phyloP scores from a whole-genome alignment of 2,113 vertebrate species.

The Ibidorhyncha struthersii region DNA sequence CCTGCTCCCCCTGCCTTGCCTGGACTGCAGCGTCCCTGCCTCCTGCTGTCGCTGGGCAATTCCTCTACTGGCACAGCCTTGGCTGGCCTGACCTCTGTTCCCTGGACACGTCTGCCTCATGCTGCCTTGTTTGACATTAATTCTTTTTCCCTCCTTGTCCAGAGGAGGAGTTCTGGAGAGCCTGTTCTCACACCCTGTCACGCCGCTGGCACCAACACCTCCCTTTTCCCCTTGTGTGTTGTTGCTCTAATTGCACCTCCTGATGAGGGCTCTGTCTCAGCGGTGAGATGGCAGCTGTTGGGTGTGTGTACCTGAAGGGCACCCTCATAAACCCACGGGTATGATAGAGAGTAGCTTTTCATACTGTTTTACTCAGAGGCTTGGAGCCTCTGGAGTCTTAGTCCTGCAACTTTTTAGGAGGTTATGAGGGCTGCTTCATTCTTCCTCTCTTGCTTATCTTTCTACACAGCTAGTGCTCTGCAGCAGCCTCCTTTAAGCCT shows the following conservation, averaged over 20 bases:
- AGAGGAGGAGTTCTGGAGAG: not conserved
- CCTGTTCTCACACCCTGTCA: not conserved
- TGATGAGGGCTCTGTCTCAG: not conserved
- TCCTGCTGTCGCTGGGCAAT: not conserved
- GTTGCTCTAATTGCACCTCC: not conserved
- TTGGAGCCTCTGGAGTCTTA: not conserved
- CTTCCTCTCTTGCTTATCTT: not conserved
- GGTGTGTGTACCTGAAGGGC: not conserved
- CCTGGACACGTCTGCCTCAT: not conserved
- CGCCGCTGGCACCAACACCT: fast-evolving
- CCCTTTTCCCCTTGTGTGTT: fast-evolving
- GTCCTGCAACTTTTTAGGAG: not conserved
- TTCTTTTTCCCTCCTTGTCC: not conserved
- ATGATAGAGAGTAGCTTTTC: not conserved
- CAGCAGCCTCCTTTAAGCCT: not conserved
- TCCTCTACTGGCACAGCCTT: not conserved
- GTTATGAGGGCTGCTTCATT: not conserved
- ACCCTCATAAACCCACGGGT: not conserved
- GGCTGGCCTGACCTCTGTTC: not conserved
- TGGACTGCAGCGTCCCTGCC: not conserved
- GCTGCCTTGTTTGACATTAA: not conserved
- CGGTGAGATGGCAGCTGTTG: not conserved
- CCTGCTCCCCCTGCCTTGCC: not conserved
- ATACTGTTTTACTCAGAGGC: not conserved
- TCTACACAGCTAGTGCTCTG: not conserved